phyloP scores from a whole-genome alignment of 2,888 invertebrate genomes.

The Hecatera dysodea region DNA sequence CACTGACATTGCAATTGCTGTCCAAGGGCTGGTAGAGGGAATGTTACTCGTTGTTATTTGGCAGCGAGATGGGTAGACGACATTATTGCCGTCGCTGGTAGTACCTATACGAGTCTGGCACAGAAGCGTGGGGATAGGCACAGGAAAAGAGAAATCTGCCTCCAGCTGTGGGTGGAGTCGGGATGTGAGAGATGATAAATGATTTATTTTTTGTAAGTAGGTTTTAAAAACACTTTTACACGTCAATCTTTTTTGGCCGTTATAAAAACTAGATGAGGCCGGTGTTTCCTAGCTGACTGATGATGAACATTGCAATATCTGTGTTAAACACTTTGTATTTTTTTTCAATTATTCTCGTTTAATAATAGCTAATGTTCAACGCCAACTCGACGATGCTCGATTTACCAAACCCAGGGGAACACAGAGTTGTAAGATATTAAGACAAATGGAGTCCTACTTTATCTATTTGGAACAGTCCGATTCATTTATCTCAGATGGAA shows the following conservation, averaged over 20 bases:
- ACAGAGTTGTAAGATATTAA: slow-evolving; percentile 41
- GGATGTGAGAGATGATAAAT: no score
- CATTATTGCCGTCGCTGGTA: background rate
- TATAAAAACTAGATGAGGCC: no score
- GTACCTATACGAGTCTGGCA: background rate
- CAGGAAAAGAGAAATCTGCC: no score
- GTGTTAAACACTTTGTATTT: background rate
- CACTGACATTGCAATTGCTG: background rate
- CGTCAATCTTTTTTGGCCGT: no score
- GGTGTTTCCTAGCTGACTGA: no score
- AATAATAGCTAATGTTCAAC: background rate
- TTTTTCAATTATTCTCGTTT: background rate
- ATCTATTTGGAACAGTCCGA: slow-evolving; percentile 45
- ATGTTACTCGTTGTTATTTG: background rate
- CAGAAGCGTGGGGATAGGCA: no score
- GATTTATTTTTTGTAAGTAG: no score
- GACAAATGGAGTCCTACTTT: slow-evolving; percentile 51
- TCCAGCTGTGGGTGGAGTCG: no score
- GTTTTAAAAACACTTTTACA: no score
- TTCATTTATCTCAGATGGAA: slow-evolving; percentile 45
- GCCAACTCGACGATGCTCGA: background rate
- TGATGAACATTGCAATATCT: background rate
- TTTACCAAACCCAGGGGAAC: slow-evolving; percentile 5
- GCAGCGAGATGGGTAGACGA: background rate
- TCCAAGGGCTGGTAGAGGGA: background rate